Conservation (phyloP, 2,113 vertebrate species). For the Poeciliopsis occidentalis region DNA sequence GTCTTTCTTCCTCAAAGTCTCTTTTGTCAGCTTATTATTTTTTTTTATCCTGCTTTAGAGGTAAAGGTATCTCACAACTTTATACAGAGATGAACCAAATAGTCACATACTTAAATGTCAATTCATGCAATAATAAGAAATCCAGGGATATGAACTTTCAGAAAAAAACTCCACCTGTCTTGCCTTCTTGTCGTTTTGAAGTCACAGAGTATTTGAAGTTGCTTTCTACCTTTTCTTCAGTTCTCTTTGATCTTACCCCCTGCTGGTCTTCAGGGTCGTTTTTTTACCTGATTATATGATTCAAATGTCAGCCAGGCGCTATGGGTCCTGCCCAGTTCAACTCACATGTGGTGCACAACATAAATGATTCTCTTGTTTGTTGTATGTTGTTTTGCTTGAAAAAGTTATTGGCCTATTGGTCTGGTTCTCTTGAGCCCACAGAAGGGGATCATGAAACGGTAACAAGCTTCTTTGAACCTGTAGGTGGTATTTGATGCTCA, state of each 20-base stretch:
- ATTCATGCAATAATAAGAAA: background rate
- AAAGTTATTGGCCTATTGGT: constrained; percentile 6
- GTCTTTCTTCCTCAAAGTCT: background rate
- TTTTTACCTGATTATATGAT: background rate
- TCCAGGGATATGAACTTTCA: background rate
- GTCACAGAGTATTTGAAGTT: constrained; percentile 5
- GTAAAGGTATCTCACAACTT: background rate
- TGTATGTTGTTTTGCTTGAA: constrained; percentile 18
- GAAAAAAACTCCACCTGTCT: background rate
- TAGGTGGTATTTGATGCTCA: constrained; percentile 63
- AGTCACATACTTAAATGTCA: background rate
- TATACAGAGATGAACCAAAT: background rate
- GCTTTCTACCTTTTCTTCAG: background rate
- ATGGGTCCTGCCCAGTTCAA: background rate
- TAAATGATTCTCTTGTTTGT: constrained; percentile 17
- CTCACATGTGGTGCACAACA: background rate
- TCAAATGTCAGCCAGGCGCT: constrained; percentile 17
- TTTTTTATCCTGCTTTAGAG: constrained; percentile 17
- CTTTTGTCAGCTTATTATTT: background rate
- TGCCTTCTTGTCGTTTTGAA: background rate
- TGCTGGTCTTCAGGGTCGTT: constrained; percentile 1
- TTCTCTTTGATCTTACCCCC: constrained; percentile 23
- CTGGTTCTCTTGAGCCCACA: constrained; percentile 20
- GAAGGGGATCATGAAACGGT: constrained; percentile 46
- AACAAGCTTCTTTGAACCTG: constrained; percentile 64